Evolutionary conservation across 2,797 vertebrate species (phyloP).

Genomic region (Columba guinea): DNA sequence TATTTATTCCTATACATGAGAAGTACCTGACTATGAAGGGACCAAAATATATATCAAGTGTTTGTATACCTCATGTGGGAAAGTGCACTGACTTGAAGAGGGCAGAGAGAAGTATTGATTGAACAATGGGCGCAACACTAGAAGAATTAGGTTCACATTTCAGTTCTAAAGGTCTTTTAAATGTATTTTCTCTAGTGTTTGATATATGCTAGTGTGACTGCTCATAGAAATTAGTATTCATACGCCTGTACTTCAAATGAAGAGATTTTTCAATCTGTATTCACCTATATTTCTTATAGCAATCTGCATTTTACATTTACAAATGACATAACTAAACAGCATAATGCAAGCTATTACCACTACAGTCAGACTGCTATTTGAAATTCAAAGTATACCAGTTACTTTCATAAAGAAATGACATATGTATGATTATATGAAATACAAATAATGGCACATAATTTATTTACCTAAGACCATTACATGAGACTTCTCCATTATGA

Average conservation of each 20-base stretch:
- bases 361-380: neutral
- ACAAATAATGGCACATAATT: conserved; percentile 18
- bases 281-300: neutral
- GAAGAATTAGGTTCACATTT: neutral
- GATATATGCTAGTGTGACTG: neutral
- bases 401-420: conserved; percentile 5
- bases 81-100: neutral
- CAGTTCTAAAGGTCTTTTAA: neutral
- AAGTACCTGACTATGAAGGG: neutral
- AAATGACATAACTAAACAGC: neutral
- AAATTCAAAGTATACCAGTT: conserved; percentile 1
- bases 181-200: neutral
- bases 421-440: conserved; percentile 24
- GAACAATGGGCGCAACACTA: neutral
- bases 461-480: conserved; percentile 16
- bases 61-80: neutral
- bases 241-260: neutral
- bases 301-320: neutral
- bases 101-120: neutral
- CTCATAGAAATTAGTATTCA: neutral
- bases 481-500: neutral
- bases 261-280: neutral
- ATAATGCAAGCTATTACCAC: neutral
- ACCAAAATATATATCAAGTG: neutral
- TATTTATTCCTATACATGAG: neutral